A percentile compares a stretch with the other conserved stretches of the same genome.
phyloP scores from a whole-genome alignment of 2,113 vertebrate genomes.

The Tor tambroides region DNA sequence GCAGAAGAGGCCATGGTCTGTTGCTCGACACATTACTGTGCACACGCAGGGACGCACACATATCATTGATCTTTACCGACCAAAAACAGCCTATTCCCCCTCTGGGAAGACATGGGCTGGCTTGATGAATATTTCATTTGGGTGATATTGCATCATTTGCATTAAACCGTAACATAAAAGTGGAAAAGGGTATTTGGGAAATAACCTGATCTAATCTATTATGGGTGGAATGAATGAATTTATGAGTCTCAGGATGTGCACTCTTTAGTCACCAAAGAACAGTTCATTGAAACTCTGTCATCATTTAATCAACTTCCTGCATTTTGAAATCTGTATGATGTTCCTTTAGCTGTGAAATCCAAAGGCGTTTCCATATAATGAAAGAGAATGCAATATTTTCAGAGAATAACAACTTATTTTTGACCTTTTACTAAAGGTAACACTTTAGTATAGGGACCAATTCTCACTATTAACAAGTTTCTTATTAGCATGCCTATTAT shows the following conservation, averaged over 20 bases:
- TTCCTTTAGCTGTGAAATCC: background rate
- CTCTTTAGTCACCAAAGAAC: background rate
- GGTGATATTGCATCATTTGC: constrained; percentile 40
- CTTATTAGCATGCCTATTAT: too few relatives aligned
- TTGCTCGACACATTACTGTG: background rate
- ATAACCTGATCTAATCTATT: background rate
- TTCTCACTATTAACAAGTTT: too few relatives aligned
- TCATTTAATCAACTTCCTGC: background rate
- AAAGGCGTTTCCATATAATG: background rate
- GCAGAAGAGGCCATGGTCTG: constrained; percentile 60
- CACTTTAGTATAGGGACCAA: too few relatives aligned
- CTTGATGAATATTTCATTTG: constrained; percentile 53
- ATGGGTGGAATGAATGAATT: background rate
- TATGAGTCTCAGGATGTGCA: background rate
- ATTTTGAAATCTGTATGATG: background rate
- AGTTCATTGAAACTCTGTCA: background rate
- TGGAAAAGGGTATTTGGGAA: background rate
- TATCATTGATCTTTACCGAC: constrained; percentile 49
- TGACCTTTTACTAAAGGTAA: background rate
- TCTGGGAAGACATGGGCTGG: background rate
- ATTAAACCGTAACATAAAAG: constrained; percentile 13
- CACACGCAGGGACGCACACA: constrained; percentile 21
- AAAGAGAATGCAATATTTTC: background rate
- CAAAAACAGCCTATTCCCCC: constrained; percentile 23
- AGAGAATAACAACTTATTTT: background rate